Evolutionary conservation across 2,888 invertebrate genomes (phyloP), one percentile per base, ranked within the genome.

Genomic region (Nephrocerus scutellatus): DNA sequence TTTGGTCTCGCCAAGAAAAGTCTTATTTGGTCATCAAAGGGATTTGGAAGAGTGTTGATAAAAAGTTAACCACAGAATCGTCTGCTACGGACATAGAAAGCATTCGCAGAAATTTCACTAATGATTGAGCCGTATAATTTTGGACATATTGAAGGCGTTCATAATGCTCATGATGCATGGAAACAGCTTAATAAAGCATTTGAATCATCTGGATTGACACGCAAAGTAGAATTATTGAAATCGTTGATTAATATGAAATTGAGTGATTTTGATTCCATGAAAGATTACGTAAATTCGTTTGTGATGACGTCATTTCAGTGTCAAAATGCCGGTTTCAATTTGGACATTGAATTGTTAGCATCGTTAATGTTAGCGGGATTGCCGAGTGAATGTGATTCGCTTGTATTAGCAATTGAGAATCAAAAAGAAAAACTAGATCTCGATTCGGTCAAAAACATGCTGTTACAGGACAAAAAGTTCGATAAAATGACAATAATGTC

Each of bases 71-170:
- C 8, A 9, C 23, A 9, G 23, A 22, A 22, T 9, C 8, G 10
- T 8, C 8, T 22, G 23, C 23, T 22, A 10, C 8, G 8, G 23
- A 22, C 10, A 39, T n/a, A 40, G 9, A 28, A 34, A 22, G 46
- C 49, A 15, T 31, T 41, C 5, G 37, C 45, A 4, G 48, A 48
- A 39, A 45, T 52, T 8, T 47, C 47, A 15, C 30, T 49, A 4
- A 25, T 41, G 16, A 22, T 51, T 8, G 48, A 49, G 3, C 43
- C 46, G 6, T 30, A 31, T 30, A 45, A 38, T 14, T 50, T 43
- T 26, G 40, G 36, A 4, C 44, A 50, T 24, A 40, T 51, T n/a
- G 30, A 31, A 19, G 36, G 36, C 14, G 31, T 39, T 14, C 26
- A 15, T 15, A 38, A 30, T 3, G 46, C 48, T 9, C 44, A 47